Evolutionary conservation across 2,113 vertebrate genomes (phyloP), one percentile per base, ranked within the genome.

Genomic region (Zosterops borbonicus): DNA sequence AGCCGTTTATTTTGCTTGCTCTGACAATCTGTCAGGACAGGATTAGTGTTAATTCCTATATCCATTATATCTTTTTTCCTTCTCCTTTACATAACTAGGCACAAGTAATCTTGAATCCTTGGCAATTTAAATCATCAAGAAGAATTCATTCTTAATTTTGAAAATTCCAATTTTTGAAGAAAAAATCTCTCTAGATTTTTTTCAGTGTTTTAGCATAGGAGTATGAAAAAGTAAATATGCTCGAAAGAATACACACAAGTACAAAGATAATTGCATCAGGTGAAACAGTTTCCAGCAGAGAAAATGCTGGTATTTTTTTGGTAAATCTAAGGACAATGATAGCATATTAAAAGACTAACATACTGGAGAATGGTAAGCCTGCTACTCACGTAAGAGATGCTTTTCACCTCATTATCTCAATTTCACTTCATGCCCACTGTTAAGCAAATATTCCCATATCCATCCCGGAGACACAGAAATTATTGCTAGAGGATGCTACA

Each of bases 41-140:
- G 82, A 93, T 94, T 94, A 90, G 39, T 80, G 67, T 62, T 94
- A 92, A 95, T 95, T 95, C 70, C 62, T 74, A 49, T 69, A 64
- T 44, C 42, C 78, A 91, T 2, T 67, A 47, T 44, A 89, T 24
- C 15, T 46, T 55, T 89, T 49, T 88, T 82, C 50, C n/a, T 83
- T 82, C 76, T 86, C 49, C 85, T 83, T 88, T 17, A 29, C 65
- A 74, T 89, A 96, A 79, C 25, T 79, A 95, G 94, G 64, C 75
- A 85, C 29, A 92, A 93, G 85, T 86, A 84, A 93, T 95, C 77
- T 90, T 87, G 73, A 83, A 63, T 39, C 53, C 79, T 52, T 64
- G 58, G 49, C 19, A 69, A 39, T 4, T 92, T 73, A 84, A 15
- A 42, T 65, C 24, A 93, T 63, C 69, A 88, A 64, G 65, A 90